phyloP scores from a whole-genome alignment of 2,113 vertebrate genomes.

The Python bivittatus region DNA sequence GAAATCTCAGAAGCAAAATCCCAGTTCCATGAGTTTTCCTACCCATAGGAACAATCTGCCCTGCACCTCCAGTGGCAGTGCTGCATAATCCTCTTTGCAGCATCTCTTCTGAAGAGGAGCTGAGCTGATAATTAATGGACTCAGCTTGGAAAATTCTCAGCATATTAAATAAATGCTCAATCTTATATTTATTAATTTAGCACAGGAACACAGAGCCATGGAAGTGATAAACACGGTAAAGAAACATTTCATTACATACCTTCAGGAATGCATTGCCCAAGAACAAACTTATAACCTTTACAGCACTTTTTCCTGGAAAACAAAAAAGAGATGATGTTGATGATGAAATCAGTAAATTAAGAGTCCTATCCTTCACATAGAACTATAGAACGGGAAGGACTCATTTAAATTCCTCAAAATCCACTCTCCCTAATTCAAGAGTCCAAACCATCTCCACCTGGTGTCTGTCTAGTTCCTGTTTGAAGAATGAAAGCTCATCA shows the following conservation, averaged over 20 bases:
- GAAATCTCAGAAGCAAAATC: not conserved
- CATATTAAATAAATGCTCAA: not conserved
- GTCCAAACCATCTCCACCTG: no score
- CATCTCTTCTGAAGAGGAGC: not conserved
- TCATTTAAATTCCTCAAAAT: not conserved
- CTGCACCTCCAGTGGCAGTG: not conserved
- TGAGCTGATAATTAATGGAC: not conserved
- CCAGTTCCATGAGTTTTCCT: not conserved
- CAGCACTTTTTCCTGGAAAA: conserved; percentile 95
- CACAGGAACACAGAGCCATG: not conserved
- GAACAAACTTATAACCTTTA: conserved; percentile 95
- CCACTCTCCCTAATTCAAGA: not conserved
- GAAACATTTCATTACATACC: conserved; percentile 77
- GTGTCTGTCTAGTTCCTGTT: no score
- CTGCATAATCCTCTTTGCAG: not conserved
- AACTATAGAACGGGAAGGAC: not conserved
- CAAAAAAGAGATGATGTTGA: conserved; percentile 59
- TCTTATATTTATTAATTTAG: conserved; percentile 11
- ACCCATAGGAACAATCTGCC: not conserved
- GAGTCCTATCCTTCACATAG: not conserved
- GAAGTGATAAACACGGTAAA: conserved; percentile 27
- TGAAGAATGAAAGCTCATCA: no score
- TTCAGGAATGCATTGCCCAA: conserved; percentile 98
- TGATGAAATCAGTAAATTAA: conserved; percentile 26
- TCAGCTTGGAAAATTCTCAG: not conserved